Evolutionary conservation across 2,797 vertebrate species (phyloP).

Genomic region (Myotis myotis): DNA sequence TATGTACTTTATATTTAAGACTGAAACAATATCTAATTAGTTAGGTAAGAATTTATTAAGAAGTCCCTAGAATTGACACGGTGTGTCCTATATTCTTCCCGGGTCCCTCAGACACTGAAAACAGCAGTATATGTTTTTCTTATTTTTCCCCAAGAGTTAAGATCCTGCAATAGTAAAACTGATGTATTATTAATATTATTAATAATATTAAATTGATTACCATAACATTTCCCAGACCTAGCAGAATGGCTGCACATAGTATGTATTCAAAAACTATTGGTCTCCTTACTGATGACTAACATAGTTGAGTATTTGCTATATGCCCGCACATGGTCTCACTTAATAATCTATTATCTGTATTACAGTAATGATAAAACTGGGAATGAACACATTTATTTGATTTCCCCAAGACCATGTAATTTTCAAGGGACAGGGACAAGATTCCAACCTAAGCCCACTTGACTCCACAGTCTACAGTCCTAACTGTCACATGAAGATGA

Average conservation of each 20-base stretch:
- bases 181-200: background rate
- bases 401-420: background rate
- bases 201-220: background rate
- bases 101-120: background rate
- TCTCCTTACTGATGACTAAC: background rate
- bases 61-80: background rate
- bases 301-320: background rate
- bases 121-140: background rate
- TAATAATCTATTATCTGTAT: background rate
- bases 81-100: background rate
- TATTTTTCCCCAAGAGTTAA: background rate
- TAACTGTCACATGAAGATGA: background rate
- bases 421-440: background rate
- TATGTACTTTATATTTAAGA: background rate
- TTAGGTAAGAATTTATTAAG: background rate
- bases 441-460: background rate
- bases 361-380: background rate
- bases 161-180: background rate
- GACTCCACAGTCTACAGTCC: background rate
- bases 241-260: background rate
- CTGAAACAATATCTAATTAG: background rate
- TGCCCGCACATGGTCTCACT: background rate
- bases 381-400: background rate
- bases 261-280: background rate
- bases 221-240: background rate